Base-by-base conservation (phyloP, 2,113 vertebrate species). In the Pagrus major region DNA sequence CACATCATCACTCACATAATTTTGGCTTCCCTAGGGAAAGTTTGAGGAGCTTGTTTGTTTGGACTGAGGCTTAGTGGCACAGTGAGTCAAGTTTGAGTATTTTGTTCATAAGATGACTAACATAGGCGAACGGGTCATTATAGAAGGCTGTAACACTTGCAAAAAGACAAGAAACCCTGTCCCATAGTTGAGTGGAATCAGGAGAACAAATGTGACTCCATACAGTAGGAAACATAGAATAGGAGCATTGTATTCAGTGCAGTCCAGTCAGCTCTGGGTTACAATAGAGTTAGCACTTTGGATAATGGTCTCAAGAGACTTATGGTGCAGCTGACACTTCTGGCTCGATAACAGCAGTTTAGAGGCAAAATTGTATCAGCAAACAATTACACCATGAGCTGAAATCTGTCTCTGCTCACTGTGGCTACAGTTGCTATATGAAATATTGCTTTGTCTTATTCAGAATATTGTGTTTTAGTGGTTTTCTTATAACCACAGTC, bases 241-340 rank as follows among this genome's bases (percentile, higher is more conserved):
- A 39, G 61, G 15, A 76, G 39, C 49, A 5, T 47, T 86, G 61
- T 46, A 59, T 71, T 79, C 55, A 56, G 27, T 37, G 42, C 54
- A 10, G 6, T 56, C 37, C 59, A 20, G 56, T 79, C 39, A 66
- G n/a, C 31, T 65, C 18, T 0, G 66, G 42, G 56, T 65, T 27
- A 71, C 84, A 54, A 59, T 49, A 59, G 64, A 72, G 69, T 39
- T 51, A 71, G 27, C 66, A n/a, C 76, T 70, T 78, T 54, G 49
- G 55, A 42, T 82, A 76, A 72, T 80, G 21, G 60, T 76, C 51
- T 80, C 33, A 47, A 56, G 47, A 21, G 56, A 56, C 60, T 56
- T 9, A 44, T 68, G 55, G 29, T 10, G 0, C 37, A 67, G 75
- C 59, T 52, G 54, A 81, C 76, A n/a, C 25, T 25, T 10, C 52